Conservation (phyloP, 2,113 vertebrate species). For the Gallinago jamesoni region DNA sequence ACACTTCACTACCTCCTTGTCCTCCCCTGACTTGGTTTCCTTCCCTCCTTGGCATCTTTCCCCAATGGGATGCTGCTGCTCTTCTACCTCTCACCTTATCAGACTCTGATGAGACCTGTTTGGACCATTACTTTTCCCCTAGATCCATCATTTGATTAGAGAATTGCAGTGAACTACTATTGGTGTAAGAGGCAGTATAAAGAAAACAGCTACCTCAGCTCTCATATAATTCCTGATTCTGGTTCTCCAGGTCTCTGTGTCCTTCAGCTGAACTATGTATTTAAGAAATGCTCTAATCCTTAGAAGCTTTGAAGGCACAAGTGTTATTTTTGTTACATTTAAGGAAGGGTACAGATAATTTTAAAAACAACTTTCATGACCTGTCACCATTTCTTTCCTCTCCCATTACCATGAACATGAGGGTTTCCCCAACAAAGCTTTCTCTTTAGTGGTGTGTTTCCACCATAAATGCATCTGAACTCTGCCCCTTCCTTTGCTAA, state of each 20-base stretch:
- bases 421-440: not conserved
- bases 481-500: not conserved
- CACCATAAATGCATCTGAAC: not conserved
- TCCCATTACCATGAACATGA: not conserved
- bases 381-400: not conserved
- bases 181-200: not conserved
- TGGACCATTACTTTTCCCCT: rapidly evolving
- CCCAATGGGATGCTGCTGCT: not conserved
- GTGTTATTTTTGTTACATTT: not conserved
- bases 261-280: not conserved
- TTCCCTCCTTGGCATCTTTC: not conserved
- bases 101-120: not conserved
- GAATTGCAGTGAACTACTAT: not conserved
- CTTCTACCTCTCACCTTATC: not conserved
- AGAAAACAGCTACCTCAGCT: not conserved
- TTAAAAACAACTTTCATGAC: not conserved
- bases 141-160: not conserved
- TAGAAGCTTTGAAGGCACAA: not conserved
- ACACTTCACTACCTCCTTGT: not conserved
- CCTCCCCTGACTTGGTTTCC: not conserved
- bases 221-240: not conserved
- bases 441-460: not conserved
- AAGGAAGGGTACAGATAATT: not conserved
- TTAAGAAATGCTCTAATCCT: not conserved
- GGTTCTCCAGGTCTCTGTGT: not conserved